These are phyloP conservation scores for Uropsilus gracilis DNA, from an alignment of 2,113 vertebrate species.

Conservation along the genomic window DNA sequence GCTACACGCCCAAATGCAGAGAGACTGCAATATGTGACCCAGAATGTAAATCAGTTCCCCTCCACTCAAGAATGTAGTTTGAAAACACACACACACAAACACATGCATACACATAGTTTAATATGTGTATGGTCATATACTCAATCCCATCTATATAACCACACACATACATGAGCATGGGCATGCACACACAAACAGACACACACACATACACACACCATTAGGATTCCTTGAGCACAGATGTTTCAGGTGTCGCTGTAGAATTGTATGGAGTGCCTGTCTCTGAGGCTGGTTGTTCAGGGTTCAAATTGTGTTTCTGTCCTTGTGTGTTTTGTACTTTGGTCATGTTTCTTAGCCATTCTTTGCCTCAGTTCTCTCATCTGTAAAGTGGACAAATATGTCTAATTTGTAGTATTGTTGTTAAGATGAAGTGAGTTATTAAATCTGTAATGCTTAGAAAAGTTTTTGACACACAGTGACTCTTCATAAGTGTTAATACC, in stretches of 20 bases:
- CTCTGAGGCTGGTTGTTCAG: background rate
- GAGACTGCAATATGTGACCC: background rate
- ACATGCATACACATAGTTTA: background rate
- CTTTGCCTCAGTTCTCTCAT: background rate
- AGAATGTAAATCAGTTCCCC: background rate
- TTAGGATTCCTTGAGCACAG: background rate
- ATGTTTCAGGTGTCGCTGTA: background rate
- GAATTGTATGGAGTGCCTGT: background rate
- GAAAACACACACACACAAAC: background rate
- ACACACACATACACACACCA: background rate
- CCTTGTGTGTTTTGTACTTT: background rate
- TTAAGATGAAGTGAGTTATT: background rate
- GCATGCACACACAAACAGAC: background rate
- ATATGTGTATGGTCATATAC: background rate
- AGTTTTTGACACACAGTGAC: background rate
- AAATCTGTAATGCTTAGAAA: background rate
- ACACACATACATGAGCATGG: background rate
- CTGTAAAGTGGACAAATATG: background rate
- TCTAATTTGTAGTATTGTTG: background rate
- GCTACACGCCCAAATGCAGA: background rate
- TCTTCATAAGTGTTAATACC: background rate
- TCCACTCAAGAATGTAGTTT: background rate
- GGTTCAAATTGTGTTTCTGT: constrained; percentile 13
- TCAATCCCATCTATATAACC: background rate
- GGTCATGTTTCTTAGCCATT: background rate